Evolutionary conservation across 2,797 vertebrate species (phyloP), one percentile per base, ranked within the genome.

Genomic region (Cottoperca gobio): DNA sequence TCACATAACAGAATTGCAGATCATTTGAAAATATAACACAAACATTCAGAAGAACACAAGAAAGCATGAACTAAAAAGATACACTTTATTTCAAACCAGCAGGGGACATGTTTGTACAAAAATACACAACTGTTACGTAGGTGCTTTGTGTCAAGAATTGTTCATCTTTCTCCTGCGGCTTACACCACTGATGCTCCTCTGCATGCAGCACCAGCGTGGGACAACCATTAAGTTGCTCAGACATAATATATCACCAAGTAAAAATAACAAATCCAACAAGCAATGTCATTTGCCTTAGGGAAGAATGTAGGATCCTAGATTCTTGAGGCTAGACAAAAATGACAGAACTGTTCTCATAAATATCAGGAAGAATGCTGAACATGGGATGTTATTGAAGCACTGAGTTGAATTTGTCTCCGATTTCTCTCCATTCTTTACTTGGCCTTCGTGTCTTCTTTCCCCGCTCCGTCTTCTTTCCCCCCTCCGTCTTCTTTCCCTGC

Each of bases 61-160:
- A 58, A 76, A 86, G 78, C 80, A 83, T 91, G 70, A 93, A 91
- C 88, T 91, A 93, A 93, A 93, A 94, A 92, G 90, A 91, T 94
- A 92, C 83, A 92, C 80, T 94, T 95, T 94, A 94, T 94, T 94
- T 89, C 82, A 88, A 93, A 91, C 82, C 89, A 86, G 81, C 82
- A 84, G 85, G 89, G 91, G 86, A 89, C 89, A 88, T 85, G 85
- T 88, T 91, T 87, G 85, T 95, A 95, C 92, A 95, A 94, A 94
- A 94, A 94, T 91, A 91, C 90, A 92, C 85, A 91, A 89, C 53
- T 85, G 83, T 89, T 88, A 89, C 57, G 39, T 66, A 58, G 81
- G 83, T 86, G 84, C 60, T 83, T 86, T 78, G 86, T 77, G 83
- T 83, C 74, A 58, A 82, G 55, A 88, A 83, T 84, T 88, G 87